Percentiles rank a stretch among this genome's conserved stretches.
Evolutionary conservation across 2,113 vertebrate genomes (phyloP).

Genomic region (Chitala chitala): DNA sequence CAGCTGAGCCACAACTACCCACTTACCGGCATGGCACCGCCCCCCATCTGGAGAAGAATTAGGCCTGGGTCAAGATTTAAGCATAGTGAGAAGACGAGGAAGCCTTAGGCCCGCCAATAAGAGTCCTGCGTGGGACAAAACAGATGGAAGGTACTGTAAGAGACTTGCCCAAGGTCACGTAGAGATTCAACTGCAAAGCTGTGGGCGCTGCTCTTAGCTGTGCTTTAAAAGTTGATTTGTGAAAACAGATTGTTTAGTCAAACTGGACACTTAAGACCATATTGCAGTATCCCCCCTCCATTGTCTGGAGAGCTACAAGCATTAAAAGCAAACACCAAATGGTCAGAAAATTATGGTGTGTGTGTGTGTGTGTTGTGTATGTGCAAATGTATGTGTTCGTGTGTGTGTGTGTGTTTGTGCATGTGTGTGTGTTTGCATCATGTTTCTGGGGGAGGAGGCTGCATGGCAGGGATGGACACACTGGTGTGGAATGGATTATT

Average conservation of each 20-base stretch:
- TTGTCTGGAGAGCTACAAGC: constrained; percentile 64
- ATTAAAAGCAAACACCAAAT: constrained; percentile 65
- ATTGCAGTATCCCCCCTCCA: constrained; percentile 53
- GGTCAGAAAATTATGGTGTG: constrained; percentile 61
- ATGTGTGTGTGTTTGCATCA: too few relatives aligned
- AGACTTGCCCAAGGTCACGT: constrained; percentile 54
- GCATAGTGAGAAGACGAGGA: constrained; percentile 41
- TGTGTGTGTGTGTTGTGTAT: constrained; percentile 64
- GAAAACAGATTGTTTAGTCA: constrained; percentile 70
- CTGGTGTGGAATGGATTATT: constrained; percentile 27
- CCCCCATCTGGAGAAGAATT: constrained; percentile 21
- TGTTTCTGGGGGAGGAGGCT: background rate
- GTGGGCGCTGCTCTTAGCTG: constrained; percentile 61
- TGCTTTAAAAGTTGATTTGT: constrained; percentile 70
- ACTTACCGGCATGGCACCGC: background rate
- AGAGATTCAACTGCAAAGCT: constrained; percentile 59
- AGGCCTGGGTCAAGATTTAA: constrained; percentile 15
- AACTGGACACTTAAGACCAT: constrained; percentile 66
- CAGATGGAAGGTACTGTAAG: constrained; percentile 65
- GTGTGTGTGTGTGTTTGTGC: constrained; percentile 59
- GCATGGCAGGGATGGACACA: constrained; percentile 35
- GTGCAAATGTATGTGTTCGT: constrained; percentile 55
- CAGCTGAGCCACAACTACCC: background rate
- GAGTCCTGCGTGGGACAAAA: constrained; percentile 57
- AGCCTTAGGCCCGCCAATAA: constrained; percentile 59